These are phyloP conservation scores for Zaprionus davidi DNA, from an alignment of 1,140 invertebrate genomes.

Conservation along the genomic window DNA sequence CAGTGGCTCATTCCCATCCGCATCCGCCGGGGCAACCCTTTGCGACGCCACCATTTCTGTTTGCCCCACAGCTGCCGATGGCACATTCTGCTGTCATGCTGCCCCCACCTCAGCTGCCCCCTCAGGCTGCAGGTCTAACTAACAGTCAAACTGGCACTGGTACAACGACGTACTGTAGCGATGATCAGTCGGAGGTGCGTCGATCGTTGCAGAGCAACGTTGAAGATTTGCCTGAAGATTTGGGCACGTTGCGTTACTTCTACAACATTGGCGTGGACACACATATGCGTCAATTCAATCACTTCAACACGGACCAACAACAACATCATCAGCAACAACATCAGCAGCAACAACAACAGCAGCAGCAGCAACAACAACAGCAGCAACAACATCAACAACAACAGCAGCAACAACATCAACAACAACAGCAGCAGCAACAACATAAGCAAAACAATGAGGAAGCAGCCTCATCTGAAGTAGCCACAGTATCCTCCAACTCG, in stretches of 20 bases:
- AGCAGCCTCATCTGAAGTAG: constrained; percentile 42
- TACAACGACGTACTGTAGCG: background rate
- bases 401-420: constrained; percentile 5
- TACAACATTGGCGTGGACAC: constrained; percentile 88
- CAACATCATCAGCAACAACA: constrained; percentile 35
- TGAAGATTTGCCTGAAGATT: constrained; percentile 87
- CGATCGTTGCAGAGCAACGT: constrained; percentile 85
- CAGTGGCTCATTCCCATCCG: constrained; percentile 9
- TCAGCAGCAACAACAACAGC: constrained; percentile 16
- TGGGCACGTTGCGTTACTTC: constrained; percentile 87
- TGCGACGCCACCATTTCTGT: constrained; percentile 11
- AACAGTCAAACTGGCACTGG: constrained; percentile 6
- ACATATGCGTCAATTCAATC: constrained; percentile 62
- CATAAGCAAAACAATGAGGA: constrained; percentile 22
- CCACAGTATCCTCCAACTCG: background rate
- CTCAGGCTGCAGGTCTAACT: background rate
- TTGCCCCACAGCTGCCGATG: constrained; percentile 14
- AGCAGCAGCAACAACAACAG: background rate
- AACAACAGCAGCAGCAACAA: constrained; percentile 13
- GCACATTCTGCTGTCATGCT: background rate
- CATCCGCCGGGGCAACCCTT: constrained; percentile 13
- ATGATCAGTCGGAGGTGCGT: constrained; percentile 84
- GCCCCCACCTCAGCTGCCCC: background rate
- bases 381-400: constrained; percentile 12
- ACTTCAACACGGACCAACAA: constrained; percentile 64